Conservation (phyloP, 1,140 invertebrate species). For the Nasonia longicornis region DNA sequence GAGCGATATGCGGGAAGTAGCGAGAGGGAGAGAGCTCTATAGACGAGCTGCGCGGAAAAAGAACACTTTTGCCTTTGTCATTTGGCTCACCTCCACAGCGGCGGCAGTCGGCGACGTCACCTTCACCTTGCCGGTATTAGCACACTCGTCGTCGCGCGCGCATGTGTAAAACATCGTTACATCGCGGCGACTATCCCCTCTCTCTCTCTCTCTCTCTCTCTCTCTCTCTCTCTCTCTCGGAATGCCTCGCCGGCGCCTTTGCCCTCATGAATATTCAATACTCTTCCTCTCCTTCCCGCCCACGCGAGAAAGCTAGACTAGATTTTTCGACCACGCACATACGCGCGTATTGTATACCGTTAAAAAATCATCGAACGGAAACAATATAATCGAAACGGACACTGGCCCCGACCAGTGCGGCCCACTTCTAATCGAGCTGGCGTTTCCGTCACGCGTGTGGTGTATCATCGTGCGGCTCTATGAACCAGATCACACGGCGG, state of each 20-base stretch:
- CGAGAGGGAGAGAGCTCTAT: background rate
- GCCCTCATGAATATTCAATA: background rate
- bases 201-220: no score
- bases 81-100: background rate
- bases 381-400: constrained; percentile 2
- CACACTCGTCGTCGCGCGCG: background rate
- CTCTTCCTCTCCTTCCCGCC: background rate
- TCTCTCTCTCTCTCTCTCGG: background rate
- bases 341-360: background rate
- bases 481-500: background rate
- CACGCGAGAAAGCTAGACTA: background rate
- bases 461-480: background rate
- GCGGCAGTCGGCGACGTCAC: background rate
- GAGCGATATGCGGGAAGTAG: background rate
- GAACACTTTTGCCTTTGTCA: constrained; percentile 2
- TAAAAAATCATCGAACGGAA: constrained; percentile 23
- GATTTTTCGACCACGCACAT: background rate
- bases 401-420: background rate
- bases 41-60: background rate
- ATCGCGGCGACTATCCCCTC: background rate
- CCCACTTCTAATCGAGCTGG: background rate
- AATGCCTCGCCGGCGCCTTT: background rate
- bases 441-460: background rate
- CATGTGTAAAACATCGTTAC: background rate
- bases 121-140: background rate